A percentile compares a stretch with the other conserved stretches of the same genome.
phyloP scores from a whole-genome alignment of 2,797 vertebrate species.

The Eleutherodactylus coqui region DNA sequence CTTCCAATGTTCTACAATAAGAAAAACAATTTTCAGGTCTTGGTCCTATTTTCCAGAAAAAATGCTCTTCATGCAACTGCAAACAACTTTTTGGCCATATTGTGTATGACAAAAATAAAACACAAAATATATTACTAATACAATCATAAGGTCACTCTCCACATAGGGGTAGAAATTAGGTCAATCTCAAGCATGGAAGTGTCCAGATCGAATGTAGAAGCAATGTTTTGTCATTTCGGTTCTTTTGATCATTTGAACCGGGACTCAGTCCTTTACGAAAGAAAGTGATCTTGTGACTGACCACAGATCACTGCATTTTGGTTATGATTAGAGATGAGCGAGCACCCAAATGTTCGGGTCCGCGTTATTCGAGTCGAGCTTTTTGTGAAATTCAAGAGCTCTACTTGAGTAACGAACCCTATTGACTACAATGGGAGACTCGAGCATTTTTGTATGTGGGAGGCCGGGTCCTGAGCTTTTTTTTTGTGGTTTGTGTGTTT shows the following conservation, averaged over 20 bases:
- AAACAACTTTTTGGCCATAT: neutral
- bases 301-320: neutral
- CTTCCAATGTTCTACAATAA: conserved; percentile 30
- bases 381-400: too few relatives aligned
- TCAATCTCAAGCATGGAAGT: neutral
- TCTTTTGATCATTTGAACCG: neutral
- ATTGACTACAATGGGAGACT: too few relatives aligned
- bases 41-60: conserved; percentile 19
- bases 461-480: too few relatives aligned
- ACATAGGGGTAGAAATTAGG: neutral
- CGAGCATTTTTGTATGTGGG: too few relatives aligned
- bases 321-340: too few relatives aligned
- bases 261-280: neutral
- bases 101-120: neutral
- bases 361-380: too few relatives aligned
- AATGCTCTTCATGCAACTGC: neutral
- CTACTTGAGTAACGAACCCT: too few relatives aligned
- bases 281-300: neutral
- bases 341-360: too few relatives aligned
- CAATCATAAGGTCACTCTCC: neutral
- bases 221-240: neutral
- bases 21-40: conserved; percentile 39
- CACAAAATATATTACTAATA: too few relatives aligned
- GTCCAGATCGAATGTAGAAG: neutral
- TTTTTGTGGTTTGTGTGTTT: too few relatives aligned